phyloP scores from a whole-genome alignment of 2,888 invertebrate species.

The Galerucella nymphaeae region DNA sequence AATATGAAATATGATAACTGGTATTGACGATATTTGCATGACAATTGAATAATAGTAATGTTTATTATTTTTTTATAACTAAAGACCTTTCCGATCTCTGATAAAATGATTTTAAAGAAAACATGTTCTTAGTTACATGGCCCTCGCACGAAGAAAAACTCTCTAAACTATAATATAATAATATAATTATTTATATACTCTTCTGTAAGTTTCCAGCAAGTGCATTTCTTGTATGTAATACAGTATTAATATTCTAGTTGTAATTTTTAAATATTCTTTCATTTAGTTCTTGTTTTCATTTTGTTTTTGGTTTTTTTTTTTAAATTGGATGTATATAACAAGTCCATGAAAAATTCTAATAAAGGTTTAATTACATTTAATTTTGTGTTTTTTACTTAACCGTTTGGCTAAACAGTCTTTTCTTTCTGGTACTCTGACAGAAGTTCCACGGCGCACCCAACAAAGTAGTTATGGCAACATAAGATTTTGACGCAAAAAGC shows the following conservation, averaged over 20 bases:
- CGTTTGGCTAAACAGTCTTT: no score
- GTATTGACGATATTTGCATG: constrained; percentile 7
- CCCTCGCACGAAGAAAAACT: constrained; percentile 48
- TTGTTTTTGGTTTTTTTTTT: constrained; percentile 24
- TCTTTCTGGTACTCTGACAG: no score
- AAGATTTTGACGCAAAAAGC: no score
- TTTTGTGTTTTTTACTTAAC: no score
- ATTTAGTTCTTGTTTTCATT: constrained; percentile 38
- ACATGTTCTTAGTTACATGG: constrained; percentile 50
- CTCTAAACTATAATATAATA: constrained; percentile 41
- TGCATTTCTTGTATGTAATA: constrained; percentile 93
- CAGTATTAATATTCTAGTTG: constrained; percentile 81
- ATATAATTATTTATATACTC: constrained; percentile 65
- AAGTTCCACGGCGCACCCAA: no score
- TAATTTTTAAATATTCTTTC: constrained; percentile 49
- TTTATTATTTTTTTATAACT: neutral
- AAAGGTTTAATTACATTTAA: constrained; percentile 47
- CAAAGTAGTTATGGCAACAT: no score
- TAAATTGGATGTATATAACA: constrained; percentile 52
- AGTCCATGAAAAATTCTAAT: constrained; percentile 50
- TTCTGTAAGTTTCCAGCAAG: constrained; percentile 90
- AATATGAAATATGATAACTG: neutral
- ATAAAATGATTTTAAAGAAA: constrained; percentile 28
- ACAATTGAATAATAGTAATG: neutral
- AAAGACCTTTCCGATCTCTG: constrained; percentile 1